A percentile compares a stretch with the other conserved stretches of the same genome.
These are phyloP conservation scores for Heterocephalus glaber DNA, from an alignment of 2,113 vertebrate genomes.

Conservation along the genomic window DNA sequence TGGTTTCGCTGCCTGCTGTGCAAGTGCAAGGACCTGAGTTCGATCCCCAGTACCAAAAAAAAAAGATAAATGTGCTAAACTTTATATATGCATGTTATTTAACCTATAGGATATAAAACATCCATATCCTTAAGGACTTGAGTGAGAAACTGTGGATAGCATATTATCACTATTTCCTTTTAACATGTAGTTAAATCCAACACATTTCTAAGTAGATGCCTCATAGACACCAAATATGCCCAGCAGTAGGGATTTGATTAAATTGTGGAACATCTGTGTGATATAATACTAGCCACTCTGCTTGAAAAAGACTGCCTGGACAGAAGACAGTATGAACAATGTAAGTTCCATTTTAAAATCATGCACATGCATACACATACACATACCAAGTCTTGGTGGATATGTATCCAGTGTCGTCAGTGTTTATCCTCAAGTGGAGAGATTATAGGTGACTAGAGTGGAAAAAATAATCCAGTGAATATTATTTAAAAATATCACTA, in stretches of 20 bases:
- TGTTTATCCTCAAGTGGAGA: not conserved
- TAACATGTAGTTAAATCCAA: not conserved
- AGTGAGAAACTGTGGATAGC: not conserved
- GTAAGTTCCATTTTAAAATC: not conserved
- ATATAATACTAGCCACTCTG: not conserved
- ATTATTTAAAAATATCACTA: not conserved
- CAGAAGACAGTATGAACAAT: not conserved
- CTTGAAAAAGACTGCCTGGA: not conserved
- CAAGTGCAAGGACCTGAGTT: too few species aligned
- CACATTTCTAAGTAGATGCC: not conserved
- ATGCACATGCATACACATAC: not conserved
- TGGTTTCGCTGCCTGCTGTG: too few species aligned
- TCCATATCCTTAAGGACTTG: not conserved
- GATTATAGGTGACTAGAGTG: not conserved
- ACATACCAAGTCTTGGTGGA: not conserved
- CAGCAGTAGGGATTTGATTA: not conserved
- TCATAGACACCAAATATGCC: not conserved
- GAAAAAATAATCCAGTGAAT: not conserved
- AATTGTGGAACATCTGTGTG: not conserved
- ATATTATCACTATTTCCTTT: not conserved
- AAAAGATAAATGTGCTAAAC: not conserved
- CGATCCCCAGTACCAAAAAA: too few species aligned
- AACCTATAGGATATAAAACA: not conserved
- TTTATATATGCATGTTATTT: not conserved
- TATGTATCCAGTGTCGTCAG: not conserved